Conservation (phyloP, 2,113 vertebrate genomes). For the Kryptolebias marmoratus region DNA sequence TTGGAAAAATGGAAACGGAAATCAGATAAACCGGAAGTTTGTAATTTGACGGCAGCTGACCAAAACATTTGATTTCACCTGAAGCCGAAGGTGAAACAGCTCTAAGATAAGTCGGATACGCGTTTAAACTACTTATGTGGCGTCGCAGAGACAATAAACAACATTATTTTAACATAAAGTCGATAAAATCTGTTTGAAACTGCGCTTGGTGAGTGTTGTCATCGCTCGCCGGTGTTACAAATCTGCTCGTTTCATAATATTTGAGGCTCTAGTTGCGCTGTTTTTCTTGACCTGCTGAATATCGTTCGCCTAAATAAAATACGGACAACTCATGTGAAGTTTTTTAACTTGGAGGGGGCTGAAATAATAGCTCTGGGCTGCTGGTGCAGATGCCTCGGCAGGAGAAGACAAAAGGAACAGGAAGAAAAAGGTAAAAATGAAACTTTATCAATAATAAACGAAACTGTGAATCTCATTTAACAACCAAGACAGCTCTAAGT, state of each 20-base stretch:
- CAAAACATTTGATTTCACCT: neutral
- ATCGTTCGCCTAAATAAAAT: neutral
- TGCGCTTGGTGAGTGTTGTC: neutral
- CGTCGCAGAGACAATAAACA: neutral
- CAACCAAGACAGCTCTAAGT: too few species aligned
- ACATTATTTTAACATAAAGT: neutral
- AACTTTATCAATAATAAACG: too few species aligned
- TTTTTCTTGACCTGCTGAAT: neutral
- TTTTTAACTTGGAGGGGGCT: neutral
- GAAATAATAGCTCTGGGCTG: too few species aligned
- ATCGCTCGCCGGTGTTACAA: neutral
- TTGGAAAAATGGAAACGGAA: constrained; percentile 28
- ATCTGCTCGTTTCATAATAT: neutral
- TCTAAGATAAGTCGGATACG: neutral
- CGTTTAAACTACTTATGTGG: neutral
- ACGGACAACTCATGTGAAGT: neutral
- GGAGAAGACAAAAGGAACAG: constrained; percentile 40
- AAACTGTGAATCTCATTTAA: too few species aligned
- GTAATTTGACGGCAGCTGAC: neutral
- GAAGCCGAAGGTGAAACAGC: neutral
- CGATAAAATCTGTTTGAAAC: neutral
- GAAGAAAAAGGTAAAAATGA: constrained; percentile 54
- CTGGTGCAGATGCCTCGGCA: constrained; percentile 58
- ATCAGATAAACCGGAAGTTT: constrained; percentile 35
- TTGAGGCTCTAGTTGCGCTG: neutral